phyloP scores from a whole-genome alignment of 2,888 invertebrate species.

The Noctua pronuba region DNA sequence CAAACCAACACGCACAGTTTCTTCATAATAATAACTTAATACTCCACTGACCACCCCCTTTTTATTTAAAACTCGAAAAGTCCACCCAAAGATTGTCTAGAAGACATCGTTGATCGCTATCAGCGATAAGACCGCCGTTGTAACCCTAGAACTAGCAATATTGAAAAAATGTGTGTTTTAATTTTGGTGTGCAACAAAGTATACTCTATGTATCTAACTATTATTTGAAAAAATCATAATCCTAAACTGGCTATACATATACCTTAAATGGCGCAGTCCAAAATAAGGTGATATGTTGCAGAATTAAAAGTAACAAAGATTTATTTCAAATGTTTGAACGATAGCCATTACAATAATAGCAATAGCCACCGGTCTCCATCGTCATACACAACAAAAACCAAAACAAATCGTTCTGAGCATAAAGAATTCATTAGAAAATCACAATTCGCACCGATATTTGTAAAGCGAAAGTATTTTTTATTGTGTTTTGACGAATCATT shows the following conservation, averaged over 20 bases:
- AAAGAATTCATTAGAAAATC: constrained; percentile 62
- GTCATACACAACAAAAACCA: constrained; percentile 22
- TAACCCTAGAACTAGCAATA: neutral
- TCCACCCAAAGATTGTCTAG: neutral
- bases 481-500: constrained; percentile 48
- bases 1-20: neutral
- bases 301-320: neutral
- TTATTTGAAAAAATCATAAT: no score
- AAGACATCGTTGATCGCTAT: neutral
- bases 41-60: neutral
- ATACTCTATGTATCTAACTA: no score
- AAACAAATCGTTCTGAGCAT: constrained; percentile 51
- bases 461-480: constrained; percentile 61
- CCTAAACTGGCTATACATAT: no score
- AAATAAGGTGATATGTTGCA: neutral
- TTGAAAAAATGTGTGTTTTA: neutral
- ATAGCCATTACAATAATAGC: constrained; percentile 9
- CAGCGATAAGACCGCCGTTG: no score
- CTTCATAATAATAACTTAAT: neutral
- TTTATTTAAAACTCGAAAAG: neutral
- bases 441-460: constrained; percentile 52
- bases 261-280: neutral
- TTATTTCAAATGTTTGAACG: neutral
- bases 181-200: no score
- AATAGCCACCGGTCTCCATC: constrained; percentile 28